A percentile compares a stretch with the other conserved stretches of the same genome.
Conservation (phyloP, 2,113 vertebrate species). For the Etheostoma cragini region DNA sequence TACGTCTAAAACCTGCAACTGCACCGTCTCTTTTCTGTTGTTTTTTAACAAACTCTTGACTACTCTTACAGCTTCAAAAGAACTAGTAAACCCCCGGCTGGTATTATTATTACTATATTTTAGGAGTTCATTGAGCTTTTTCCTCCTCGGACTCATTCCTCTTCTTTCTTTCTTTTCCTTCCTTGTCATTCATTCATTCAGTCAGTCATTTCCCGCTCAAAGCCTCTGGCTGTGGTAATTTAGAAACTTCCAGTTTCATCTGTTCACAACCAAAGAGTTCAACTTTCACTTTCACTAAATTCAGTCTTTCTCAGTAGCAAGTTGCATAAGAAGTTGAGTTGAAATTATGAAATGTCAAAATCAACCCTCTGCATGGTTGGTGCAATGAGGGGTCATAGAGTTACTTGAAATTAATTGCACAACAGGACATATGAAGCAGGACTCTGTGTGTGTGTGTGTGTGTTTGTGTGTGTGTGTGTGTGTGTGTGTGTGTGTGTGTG, state of each 20-base stretch:
- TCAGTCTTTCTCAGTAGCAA: background rate
- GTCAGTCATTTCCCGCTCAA: conserved; percentile 12
- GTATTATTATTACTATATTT: no score
- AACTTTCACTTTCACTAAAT: conserved; percentile 22
- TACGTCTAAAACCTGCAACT: background rate
- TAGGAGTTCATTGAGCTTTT: background rate
- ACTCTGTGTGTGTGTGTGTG: background rate
- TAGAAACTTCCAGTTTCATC: conserved; percentile 61
- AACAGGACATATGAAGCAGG: background rate
- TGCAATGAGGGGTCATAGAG: background rate
- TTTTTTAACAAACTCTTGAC: background rate
- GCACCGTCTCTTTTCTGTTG: background rate
- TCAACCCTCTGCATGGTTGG: rapidly evolving
- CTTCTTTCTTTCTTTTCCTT: background rate
- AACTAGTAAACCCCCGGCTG: no score
- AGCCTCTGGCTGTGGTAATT: conserved; percentile 13
- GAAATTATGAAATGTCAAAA: conserved; percentile 18
- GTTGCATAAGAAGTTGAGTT: background rate
- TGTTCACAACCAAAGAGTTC: background rate
- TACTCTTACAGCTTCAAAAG: no score
- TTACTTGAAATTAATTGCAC: background rate
- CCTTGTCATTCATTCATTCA: background rate
- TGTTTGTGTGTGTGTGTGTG: background rate
- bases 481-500: background rate
- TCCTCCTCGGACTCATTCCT: background rate